These are phyloP conservation scores for Brachionus calyciflorus DNA, from an alignment of 1,140 invertebrate genomes.

Conservation along the genomic window DNA sequence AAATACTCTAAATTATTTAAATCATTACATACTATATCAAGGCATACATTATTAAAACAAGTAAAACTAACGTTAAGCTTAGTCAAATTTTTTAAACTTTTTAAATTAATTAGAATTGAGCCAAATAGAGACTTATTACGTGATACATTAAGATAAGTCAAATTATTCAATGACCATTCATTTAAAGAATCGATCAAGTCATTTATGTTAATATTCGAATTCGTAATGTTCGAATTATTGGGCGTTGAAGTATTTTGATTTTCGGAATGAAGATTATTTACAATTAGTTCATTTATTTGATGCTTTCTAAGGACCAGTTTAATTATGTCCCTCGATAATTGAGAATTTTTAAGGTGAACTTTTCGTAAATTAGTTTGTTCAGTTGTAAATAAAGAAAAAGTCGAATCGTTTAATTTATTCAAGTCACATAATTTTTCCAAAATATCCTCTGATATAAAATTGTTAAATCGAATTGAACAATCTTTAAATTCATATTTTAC, in stretches of 20 bases:
- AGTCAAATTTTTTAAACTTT: background rate
- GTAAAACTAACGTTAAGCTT: conserved; percentile 30
- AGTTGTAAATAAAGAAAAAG: background rate
- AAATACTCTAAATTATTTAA: conserved; percentile 2
- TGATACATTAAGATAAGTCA: background rate
- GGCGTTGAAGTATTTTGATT: background rate
- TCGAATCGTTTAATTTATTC: background rate
- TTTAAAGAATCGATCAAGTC: conserved; percentile 10
- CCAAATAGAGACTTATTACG: background rate
- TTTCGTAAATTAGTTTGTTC: background rate
- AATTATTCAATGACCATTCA: background rate
- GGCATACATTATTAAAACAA: conserved; percentile 21
- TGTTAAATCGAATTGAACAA: background rate
- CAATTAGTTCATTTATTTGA: background rate
- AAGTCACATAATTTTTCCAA: background rate
- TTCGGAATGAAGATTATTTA: background rate
- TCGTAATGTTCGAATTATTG: no score
- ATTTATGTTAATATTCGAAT: no score
- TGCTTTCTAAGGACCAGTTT: background rate
- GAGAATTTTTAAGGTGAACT: background rate
- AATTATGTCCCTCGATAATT: background rate
- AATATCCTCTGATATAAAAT: background rate
- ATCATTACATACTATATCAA: conserved; percentile 28
- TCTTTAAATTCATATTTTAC: conserved; percentile 8
- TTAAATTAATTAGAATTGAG: conserved; percentile 14